Conservation (phyloP, 2,888 invertebrate species). For the Sceliomorpha sp. region DNA sequence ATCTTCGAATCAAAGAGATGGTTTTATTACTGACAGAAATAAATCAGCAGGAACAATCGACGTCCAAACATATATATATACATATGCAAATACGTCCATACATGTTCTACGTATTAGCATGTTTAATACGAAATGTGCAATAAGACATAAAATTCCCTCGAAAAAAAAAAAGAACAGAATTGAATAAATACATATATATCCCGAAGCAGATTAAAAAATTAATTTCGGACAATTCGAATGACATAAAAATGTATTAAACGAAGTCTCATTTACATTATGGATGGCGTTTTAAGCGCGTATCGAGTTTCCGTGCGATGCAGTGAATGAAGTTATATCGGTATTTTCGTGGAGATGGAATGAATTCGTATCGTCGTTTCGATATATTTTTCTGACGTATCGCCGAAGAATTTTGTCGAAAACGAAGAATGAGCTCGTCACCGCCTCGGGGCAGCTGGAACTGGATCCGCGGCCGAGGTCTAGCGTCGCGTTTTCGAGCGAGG, state of each 20-base stretch:
- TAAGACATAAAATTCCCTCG: too few relatives aligned
- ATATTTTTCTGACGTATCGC: slow-evolving; percentile 35
- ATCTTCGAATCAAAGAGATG: too few relatives aligned
- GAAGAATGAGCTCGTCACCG: slow-evolving; percentile 34
- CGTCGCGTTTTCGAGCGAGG: slow-evolving; percentile 48
- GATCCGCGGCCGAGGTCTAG: slow-evolving; percentile 42
- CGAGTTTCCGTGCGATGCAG: slow-evolving; percentile 9
- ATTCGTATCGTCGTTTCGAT: slow-evolving; percentile 35
- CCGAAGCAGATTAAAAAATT: neutral
- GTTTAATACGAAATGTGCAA: slow-evolving; percentile 31
- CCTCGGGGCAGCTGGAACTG: slow-evolving; percentile 49
- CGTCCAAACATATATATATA: too few relatives aligned
- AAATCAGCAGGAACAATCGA: too few relatives aligned
- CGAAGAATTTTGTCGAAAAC: slow-evolving; percentile 44
- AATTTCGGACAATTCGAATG: neutral
- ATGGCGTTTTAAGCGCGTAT: slow-evolving; percentile 22
- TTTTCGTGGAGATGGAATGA: slow-evolving; percentile 24
- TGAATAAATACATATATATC: neutral
- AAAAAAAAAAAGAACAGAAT: neutral
- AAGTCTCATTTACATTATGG: slow-evolving; percentile 26
- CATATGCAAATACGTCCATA: too few relatives aligned
- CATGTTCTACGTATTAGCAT: too few relatives aligned
- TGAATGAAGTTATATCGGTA: slow-evolving; percentile 41
- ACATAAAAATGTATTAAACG: slow-evolving; percentile 7
- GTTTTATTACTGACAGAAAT: too few relatives aligned